phyloP scores from a whole-genome alignment of 2,113 vertebrate genomes.

The Bubalus kerabau region DNA sequence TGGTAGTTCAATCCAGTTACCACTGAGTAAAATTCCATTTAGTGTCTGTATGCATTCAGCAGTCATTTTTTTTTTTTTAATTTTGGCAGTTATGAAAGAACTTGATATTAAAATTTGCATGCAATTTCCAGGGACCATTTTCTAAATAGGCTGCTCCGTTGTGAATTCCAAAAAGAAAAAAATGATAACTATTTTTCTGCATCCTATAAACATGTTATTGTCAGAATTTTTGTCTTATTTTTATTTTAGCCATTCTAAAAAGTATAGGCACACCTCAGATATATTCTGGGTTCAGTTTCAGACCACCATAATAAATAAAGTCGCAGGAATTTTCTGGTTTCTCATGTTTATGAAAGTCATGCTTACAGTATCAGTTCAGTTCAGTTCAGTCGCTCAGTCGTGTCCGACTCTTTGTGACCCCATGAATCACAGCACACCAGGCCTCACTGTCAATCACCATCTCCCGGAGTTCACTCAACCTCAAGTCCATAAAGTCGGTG shows the following conservation, averaged over 20 bases:
- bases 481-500: no score
- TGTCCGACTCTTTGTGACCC: no score
- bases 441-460: no score
- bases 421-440: no score
- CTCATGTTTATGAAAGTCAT: neutral
- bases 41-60: neutral
- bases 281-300: neutral
- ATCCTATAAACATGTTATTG: neutral
- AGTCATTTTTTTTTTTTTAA: neutral
- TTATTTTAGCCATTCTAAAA: neutral
- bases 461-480: no score
- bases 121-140: neutral
- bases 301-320: neutral
- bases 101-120: neutral
- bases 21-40: neutral
- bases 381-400: no score
- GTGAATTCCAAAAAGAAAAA: neutral
- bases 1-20: neutral
- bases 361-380: neutral
- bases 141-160: neutral
- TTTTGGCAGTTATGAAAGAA: neutral
- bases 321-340: neutral
- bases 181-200: neutral
- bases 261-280: neutral
- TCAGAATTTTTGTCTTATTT: neutral